Percentiles rank a stretch among this genome's conserved stretches.
Evolutionary conservation across 2,113 vertebrate genomes (phyloP).

Genomic region (Bambusicola thoracicus): DNA sequence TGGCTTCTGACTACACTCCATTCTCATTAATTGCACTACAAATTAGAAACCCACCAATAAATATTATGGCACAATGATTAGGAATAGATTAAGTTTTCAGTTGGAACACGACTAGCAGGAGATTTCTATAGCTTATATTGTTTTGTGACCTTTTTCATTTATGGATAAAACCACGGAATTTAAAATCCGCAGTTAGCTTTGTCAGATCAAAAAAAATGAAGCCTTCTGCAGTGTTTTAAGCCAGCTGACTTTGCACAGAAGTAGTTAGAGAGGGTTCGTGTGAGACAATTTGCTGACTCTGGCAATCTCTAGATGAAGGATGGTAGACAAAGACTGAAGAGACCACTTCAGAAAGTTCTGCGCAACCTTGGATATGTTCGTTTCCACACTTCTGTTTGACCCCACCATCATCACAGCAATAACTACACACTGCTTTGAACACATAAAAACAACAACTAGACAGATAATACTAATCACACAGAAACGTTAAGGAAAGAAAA

Average conservation of each 20-base stretch:
- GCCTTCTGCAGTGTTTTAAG: neutral
- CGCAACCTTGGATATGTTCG: neutral
- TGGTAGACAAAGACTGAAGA: neutral
- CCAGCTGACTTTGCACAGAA: neutral
- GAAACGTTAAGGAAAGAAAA: neutral
- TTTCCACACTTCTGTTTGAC: neutral
- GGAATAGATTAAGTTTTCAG: neutral
- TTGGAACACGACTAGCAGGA: neutral
- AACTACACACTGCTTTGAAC: neutral
- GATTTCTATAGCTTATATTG: neutral
- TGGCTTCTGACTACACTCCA: slow-evolving; percentile 16
- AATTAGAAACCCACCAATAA: slow-evolving; percentile 29
- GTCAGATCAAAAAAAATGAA: neutral
- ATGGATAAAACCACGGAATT: neutral
- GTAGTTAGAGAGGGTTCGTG: neutral
- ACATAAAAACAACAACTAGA: neutral
- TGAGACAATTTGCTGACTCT: neutral
- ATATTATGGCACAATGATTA: slow-evolving; percentile 38
- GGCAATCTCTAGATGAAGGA: neutral
- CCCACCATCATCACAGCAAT: neutral
- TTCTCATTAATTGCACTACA: slow-evolving; percentile 23
- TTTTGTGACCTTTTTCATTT: neutral
- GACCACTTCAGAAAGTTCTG: neutral
- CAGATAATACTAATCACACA: neutral
- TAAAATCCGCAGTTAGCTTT: neutral